phyloP scores from a whole-genome alignment of 1,140 invertebrate species.

The Theocolax elegans region DNA sequence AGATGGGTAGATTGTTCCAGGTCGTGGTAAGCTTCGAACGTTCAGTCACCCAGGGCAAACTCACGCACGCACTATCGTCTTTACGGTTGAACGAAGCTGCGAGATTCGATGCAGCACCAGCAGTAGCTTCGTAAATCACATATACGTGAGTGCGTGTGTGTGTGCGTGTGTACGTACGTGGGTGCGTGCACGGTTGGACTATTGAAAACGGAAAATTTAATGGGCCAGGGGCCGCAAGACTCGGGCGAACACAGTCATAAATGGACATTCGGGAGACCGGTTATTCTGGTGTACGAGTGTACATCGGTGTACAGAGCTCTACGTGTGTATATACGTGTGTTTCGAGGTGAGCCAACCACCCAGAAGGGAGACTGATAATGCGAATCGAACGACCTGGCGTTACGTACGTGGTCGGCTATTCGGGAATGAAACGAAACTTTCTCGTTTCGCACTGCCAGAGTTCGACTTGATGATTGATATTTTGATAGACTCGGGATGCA shows the following conservation, averaged over 20 bases:
- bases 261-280: neutral
- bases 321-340: neutral
- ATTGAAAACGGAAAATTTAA: slow-evolving; percentile 38
- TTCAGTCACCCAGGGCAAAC: too few species aligned
- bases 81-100: neutral
- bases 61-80: slow-evolving; percentile 16
- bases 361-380: slow-evolving; percentile 48
- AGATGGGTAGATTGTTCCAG: too few species aligned
- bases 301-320: too few species aligned
- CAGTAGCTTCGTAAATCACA: neutral
- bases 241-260: neutral
- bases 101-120: neutral
- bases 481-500: too few species aligned
- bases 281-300: too few species aligned
- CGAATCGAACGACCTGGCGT: neutral
- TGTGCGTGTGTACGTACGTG: too few species aligned
- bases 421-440: neutral
- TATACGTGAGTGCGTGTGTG: too few species aligned
- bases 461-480: neutral
- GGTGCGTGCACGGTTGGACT: neutral
- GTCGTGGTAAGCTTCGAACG: too few species aligned
- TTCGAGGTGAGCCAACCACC: neutral
- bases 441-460: neutral
- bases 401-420: too few species aligned
- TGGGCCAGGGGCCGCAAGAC: neutral